Evolutionary conservation across 2,113 vertebrate genomes (phyloP), one percentile per base, ranked within the genome.

Genomic region (Siniperca knerii): DNA sequence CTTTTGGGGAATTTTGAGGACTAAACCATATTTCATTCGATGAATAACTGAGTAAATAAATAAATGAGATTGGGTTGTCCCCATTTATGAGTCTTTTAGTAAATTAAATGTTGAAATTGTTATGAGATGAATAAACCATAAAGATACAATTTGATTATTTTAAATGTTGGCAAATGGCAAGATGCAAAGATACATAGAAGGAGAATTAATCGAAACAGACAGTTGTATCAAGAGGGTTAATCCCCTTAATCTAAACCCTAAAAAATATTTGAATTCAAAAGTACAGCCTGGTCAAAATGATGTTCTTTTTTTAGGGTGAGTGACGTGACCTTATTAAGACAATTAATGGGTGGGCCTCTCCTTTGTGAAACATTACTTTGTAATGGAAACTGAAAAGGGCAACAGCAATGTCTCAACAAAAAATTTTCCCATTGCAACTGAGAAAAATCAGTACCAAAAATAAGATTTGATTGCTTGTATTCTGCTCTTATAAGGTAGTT

Each of bases 401-500:
- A 50, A 25, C 8, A 15, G 48, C 29, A 70, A 68, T 18, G 9
- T 29, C 16, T 50, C 44, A 33, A 50, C 15, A 50, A 11, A 50
- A 44, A 20, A 18, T 48, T 8, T 37, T 52, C 5, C 8, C n/a
- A 61, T 48, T 21, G 15, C 13, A n/a, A 40, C 29, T 65, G 21
- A 55, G 15, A 2, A 60, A n/a, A 68, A 23, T 44, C 3, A 4
- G 12, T 2, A 2, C 6, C 1, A 7, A 57, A 40, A 48, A 64
- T 1, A 57, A 23, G 6, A 52, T 48, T 10, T 61, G 8, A 42
- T 57, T 74, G 50, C 18, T 50, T 74, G 42, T 37, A 12, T 60
- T 52, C 29, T 70, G 23, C 50, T 77, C 79, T 67, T 62, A 80
- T 68, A 84, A 61, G 77, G 85, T 18, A 29, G 60, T 52, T 42